These are phyloP conservation scores for Temnothorax nylanderi DNA, from an alignment of 1,140 invertebrate genomes.

Conservation along the genomic window DNA sequence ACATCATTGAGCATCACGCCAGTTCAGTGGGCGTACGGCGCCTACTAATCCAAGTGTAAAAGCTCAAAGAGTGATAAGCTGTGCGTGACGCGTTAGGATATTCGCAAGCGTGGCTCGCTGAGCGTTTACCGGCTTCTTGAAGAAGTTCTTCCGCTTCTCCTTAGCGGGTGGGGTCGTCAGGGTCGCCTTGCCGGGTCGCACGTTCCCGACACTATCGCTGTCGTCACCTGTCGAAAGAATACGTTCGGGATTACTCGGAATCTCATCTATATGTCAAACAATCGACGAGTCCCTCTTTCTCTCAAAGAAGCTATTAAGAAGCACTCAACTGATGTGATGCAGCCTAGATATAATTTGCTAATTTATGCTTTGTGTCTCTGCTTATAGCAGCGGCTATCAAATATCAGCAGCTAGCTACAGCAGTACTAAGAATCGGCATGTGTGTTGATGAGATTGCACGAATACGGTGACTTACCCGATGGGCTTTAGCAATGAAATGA, in stretches of 20 bases:
- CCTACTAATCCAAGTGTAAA: constrained; percentile 44
- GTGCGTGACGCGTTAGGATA: constrained; percentile 1
- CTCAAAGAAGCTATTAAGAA: constrained; percentile 73
- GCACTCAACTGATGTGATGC: constrained; percentile 66
- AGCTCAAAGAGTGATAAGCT: constrained; percentile 28
- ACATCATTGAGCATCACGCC: constrained; percentile 33
- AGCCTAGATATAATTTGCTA: constrained; percentile 53
- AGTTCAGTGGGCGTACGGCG: constrained; percentile 17
- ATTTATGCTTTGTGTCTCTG: constrained; percentile 41
- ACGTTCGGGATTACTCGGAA: constrained; percentile 34
- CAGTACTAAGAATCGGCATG: constrained; percentile 19
- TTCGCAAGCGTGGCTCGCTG: constrained; percentile 30
- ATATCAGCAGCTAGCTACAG: constrained; percentile 50
- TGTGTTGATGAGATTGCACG: constrained; percentile 21
- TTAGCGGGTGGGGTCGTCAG: constrained; percentile 96
- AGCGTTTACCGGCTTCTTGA: constrained; percentile 93
- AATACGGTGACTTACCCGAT: constrained; percentile 47
- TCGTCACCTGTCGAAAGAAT: constrained; percentile 89
- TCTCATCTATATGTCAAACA: neutral
- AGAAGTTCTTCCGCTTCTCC: constrained; percentile 99
- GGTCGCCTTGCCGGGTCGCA: constrained; percentile 90
- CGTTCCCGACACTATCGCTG: constrained; percentile 91
- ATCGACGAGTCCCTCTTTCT: constrained; percentile 68
- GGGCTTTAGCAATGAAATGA: constrained; percentile 39
- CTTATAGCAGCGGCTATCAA: constrained; percentile 63